Conservation (phyloP, 1,140 invertebrate genomes). For the Plutomurus gul region DNA sequence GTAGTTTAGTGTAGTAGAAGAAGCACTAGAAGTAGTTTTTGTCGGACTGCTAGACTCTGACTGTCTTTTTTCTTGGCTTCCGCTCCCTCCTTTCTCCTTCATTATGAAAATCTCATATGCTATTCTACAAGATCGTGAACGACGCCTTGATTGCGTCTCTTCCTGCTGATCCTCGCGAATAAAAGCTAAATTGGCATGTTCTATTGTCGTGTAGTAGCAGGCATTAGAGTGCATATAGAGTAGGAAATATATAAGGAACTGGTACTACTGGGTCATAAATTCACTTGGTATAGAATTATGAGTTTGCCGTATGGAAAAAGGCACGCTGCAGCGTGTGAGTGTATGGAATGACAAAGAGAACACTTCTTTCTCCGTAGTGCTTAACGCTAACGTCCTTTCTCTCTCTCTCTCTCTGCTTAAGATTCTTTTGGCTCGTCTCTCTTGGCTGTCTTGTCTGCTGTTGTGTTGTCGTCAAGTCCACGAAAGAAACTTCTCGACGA, state of each 20-base stretch:
- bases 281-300: too few species aligned
- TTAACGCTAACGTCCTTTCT: neutral
- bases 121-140: neutral
- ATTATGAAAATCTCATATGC: conserved; percentile 15
- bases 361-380: neutral
- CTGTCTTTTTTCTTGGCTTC: too few species aligned
- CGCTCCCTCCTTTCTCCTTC: neutral
- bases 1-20: too few species aligned
- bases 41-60: neutral
- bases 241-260: too few species aligned
- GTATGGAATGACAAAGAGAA: conserved; percentile 13
- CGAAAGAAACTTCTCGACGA: neutral
- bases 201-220: too few species aligned
- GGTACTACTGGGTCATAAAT: too few species aligned
- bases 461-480: neutral
- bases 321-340: neutral
- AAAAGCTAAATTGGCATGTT: too few species aligned
- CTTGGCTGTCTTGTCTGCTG: neutral
- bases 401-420: conserved; percentile 10
- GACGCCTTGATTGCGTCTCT: too few species aligned
- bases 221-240: too few species aligned
- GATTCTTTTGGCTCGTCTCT: neutral
- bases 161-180: too few species aligned
- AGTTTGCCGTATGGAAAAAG: too few species aligned
- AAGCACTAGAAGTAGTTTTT: too few species aligned